Evolutionary conservation across 2,797 vertebrate species (phyloP).

Genomic region (Lepilemur septentrionalis): DNA sequence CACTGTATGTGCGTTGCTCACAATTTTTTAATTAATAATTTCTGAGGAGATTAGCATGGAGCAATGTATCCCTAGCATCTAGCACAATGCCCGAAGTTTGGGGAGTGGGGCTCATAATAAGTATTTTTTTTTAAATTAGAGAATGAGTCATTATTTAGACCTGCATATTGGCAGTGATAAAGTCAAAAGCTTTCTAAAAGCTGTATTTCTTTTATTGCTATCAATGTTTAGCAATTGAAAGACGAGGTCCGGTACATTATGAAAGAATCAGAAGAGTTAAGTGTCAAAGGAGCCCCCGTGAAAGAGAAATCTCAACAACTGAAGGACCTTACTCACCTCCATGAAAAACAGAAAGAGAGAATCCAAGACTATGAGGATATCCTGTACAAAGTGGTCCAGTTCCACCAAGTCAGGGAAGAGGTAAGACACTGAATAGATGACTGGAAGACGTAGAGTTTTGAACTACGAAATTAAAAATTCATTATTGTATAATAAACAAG

Average conservation of each 20-base stretch:
- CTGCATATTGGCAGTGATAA: not conserved
- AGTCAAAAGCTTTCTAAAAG: not conserved
- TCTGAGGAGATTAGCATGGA: not conserved
- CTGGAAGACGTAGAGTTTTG: not conserved
- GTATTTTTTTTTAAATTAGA: not conserved
- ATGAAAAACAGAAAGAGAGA: conserved; percentile 86
- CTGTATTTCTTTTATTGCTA: conserved; percentile 5
- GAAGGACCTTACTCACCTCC: conserved; percentile 87
- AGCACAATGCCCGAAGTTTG: not conserved
- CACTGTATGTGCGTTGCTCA: not conserved
- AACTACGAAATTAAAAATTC: not conserved
- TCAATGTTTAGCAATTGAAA: conserved; percentile 87
- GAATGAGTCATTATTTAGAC: not conserved
- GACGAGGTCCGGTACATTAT: conserved; percentile 88
- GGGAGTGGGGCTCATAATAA: not conserved
- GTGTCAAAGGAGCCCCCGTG: conserved; percentile 81
- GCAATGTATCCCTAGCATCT: not conserved
- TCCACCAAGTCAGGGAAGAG: conserved; percentile 88
- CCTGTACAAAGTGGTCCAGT: conserved; percentile 87
- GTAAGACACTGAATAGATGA: conserved; percentile 78
- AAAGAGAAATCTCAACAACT: conserved; percentile 86
- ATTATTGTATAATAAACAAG: not conserved
- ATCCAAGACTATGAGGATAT: conserved; percentile 87
- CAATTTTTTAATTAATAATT: not conserved
- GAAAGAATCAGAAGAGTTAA: conserved; percentile 86